Evolutionary conservation across 2,888 invertebrate genomes (phyloP), one percentile per base, ranked within the genome.

Genomic region (Gymnocheta viridis): DNA sequence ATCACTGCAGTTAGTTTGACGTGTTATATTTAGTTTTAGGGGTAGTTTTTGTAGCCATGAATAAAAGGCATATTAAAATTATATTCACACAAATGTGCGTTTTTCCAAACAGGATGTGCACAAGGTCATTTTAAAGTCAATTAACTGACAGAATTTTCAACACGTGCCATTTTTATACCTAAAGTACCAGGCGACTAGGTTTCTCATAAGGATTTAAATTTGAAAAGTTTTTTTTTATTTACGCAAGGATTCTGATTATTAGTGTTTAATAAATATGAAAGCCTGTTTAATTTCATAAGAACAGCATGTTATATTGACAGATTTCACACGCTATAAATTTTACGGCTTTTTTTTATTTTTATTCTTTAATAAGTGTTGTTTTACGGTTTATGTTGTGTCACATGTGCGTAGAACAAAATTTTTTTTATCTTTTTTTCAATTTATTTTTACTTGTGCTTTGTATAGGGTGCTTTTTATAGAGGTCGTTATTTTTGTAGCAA

Each of bases 301-400:
- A 76, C 69, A 69, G 29, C 62, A 69, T 70, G 74, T 62, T 60
- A 17, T 60, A 29, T 17, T 76, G 62, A 62, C 74, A 67, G 27
- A 76, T 58, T 82, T 82, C 81, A 76, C 81, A 81, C 81, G 81
- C 44, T 54, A 49, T 51, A 22, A 60, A 24, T 29, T 19, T n/a
- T n/a, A n/a, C n/a, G n/a, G n/a, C n/a, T n/a, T n/a, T 49, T 49
- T 32, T 22, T 47, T 47, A 2, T 19, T 47, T 47, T 24, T 51
- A 29, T 10, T n/a, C 12, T 1, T 7, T 7, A 19, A 17, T 7
- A 51, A n/a, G n/a, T n/a, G n/a, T n/a, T n/a, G n/a, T n/a, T n/a
- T n/a, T n/a, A n/a, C n/a, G n/a, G n/a, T n/a, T n/a, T n/a, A n/a
- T n/a, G n/a, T n/a, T n/a, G n/a, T n/a, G n/a, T n/a, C n/a, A n/a